Conservation (phyloP, 2,888 invertebrate genomes). For the Rhodophaea formosa region DNA sequence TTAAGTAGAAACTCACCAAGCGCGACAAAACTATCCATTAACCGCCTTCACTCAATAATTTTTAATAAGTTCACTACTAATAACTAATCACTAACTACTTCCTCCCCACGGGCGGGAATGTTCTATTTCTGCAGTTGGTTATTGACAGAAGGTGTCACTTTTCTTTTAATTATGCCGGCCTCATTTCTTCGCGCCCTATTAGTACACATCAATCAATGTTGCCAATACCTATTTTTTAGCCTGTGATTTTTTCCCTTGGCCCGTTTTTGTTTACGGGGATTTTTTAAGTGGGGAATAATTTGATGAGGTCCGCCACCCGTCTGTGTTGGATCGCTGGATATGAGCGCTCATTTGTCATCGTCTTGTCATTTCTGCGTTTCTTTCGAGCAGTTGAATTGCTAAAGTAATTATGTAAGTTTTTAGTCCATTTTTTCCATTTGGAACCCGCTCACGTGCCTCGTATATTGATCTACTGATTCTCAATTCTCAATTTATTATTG, state of each 20-base stretch:
- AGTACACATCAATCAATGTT: slow-evolving; percentile 82
- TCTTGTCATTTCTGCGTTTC: slow-evolving; percentile 81
- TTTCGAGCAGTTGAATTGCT: slow-evolving; percentile 76
- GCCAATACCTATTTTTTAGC: slow-evolving; percentile 81
- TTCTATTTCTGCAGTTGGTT: slow-evolving; percentile 69
- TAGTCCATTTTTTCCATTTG: slow-evolving; percentile 64
- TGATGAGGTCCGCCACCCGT: slow-evolving; percentile 81
- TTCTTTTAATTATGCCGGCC: slow-evolving; percentile 77
- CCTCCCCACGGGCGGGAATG: slow-evolving; percentile 74
- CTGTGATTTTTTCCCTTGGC: slow-evolving; percentile 66
- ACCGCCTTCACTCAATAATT: slow-evolving; percentile 77
- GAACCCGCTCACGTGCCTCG: slow-evolving; percentile 36
- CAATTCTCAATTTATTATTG: slow-evolving; percentile 23
- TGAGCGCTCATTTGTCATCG: slow-evolving; percentile 79
- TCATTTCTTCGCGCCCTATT: slow-evolving; percentile 81
- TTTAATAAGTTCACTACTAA: slow-evolving; percentile 78
- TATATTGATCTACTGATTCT: slow-evolving; percentile 45
- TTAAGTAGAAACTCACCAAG: slow-evolving; percentile 37
- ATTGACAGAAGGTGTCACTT: slow-evolving; percentile 80
- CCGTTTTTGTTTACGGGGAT: slow-evolving; percentile 79
- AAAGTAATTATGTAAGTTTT: slow-evolving; percentile 78
- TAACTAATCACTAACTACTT: slow-evolving; percentile 49
- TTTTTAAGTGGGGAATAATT: slow-evolving; percentile 81
- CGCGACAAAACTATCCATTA: slow-evolving; percentile 68
- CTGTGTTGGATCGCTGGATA: slow-evolving; percentile 66